Conservation (phyloP, 2,888 invertebrate species). For the Eristalinus sepulchralis region DNA sequence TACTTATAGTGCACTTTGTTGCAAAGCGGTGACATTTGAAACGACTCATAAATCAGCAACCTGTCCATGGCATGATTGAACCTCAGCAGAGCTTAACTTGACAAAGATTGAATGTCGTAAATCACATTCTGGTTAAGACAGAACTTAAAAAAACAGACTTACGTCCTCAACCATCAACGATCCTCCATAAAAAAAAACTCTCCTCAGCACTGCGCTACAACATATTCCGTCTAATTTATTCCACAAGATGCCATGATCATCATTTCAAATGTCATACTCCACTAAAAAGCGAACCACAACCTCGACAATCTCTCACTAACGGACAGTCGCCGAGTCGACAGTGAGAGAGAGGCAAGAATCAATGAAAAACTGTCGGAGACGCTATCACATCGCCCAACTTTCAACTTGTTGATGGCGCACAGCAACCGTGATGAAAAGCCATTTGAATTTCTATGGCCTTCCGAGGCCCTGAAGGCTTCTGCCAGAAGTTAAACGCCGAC, state of each 20-base stretch:
- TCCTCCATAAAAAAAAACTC: neutral
- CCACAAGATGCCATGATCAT: neutral
- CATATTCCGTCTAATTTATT: neutral
- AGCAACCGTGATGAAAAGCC: constrained; percentile 56
- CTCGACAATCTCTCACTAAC: neutral
- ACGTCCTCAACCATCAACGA: too few species aligned
- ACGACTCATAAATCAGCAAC: neutral
- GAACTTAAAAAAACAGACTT: neutral
- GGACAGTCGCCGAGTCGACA: neutral
- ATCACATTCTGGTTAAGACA: neutral
- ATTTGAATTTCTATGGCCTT: constrained; percentile 29
- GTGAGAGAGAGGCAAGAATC: neutral
- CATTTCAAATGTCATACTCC: neutral
- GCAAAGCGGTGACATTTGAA: neutral
- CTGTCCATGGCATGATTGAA: too few species aligned
- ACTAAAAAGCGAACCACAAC: neutral
- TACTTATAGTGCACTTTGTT: neutral
- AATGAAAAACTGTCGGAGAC: constrained; percentile 19
- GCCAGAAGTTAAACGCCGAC: constrained; percentile 11
- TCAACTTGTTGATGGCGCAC: constrained; percentile 44
- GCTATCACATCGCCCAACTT: constrained; percentile 35
- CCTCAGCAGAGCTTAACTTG: too few species aligned
- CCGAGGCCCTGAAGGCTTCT: constrained; percentile 1
- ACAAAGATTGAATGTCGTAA: too few species aligned
- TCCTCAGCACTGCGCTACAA: neutral